Conservation (phyloP, 2,888 invertebrate species). For the Troides aeacus region DNA sequence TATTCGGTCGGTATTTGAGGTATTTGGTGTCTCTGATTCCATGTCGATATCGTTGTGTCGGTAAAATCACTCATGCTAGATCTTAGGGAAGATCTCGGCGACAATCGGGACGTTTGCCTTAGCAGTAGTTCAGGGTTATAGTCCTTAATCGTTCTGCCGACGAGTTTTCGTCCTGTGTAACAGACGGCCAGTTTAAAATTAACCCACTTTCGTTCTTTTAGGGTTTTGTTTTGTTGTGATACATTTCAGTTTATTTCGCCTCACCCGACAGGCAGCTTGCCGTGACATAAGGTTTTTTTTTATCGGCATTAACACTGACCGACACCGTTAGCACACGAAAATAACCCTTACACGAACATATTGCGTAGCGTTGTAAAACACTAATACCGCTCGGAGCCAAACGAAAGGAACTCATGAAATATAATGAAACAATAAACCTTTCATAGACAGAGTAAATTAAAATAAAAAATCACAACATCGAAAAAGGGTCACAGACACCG, state of each 20-base stretch:
- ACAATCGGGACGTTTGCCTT: constrained; percentile 56
- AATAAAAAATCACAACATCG: constrained; percentile 48
- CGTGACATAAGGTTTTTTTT: constrained; percentile 1
- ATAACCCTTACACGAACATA: constrained; percentile 46
- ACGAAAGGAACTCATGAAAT: constrained; percentile 27
- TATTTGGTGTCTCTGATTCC: constrained; percentile 62
- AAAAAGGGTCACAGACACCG: constrained; percentile 57
- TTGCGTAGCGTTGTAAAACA: constrained; percentile 39
- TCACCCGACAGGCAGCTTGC: constrained; percentile 43
- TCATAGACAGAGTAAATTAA: constrained; percentile 33
- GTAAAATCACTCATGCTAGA: constrained; percentile 77
- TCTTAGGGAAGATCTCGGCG: constrained; percentile 70
- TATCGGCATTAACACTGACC: constrained; percentile 39
- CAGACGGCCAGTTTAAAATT: constrained; percentile 44
- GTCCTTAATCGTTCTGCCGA: constrained; percentile 70
- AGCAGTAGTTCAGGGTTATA: constrained; percentile 67
- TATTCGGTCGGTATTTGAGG: constrained; percentile 59
- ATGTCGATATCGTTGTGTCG: constrained; percentile 74
- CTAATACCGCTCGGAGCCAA: constrained; percentile 32
- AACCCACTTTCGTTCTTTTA: constrained; percentile 35
- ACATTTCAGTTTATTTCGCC: constrained; percentile 78
- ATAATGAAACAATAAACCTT: constrained; percentile 16
- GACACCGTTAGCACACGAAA: constrained; percentile 69
- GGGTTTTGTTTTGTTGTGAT: constrained; percentile 41
- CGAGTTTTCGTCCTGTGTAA: constrained; percentile 65